These are phyloP conservation scores for Poeciliopsis gracilis DNA, from an alignment of 2,797 vertebrate species.

Conservation along the genomic window DNA sequence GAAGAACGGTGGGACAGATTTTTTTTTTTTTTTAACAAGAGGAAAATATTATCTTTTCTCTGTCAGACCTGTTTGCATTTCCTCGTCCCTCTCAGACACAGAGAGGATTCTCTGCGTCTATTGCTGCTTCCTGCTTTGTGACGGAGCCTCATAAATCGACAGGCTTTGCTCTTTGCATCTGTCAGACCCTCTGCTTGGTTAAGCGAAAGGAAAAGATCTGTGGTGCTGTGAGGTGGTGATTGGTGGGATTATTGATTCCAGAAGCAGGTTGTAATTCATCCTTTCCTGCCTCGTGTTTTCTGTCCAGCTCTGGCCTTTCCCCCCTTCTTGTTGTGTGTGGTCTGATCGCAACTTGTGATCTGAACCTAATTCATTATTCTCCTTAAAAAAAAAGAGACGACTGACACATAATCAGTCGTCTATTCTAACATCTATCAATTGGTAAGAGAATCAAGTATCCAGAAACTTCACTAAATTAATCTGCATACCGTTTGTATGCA, in stretches of 20 bases:
- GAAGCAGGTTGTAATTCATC: constrained; percentile 62
- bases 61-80: constrained; percentile 45
- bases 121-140: constrained; percentile 39
- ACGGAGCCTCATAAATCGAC: constrained; percentile 54
- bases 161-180: constrained; percentile 55
- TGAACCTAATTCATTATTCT: constrained; percentile 18
- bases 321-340: constrained; percentile 7
- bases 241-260: constrained; percentile 71
- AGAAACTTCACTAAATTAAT: too few species aligned
- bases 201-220: constrained; percentile 56
- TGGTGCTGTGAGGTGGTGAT: constrained; percentile 54
- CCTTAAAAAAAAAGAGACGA: too few species aligned
- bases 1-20: constrained; percentile 23
- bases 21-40: constrained; percentile 42
- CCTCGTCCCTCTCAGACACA: constrained; percentile 25
- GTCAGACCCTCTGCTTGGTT: constrained; percentile 55
- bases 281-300: constrained; percentile 46
- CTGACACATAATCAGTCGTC: not conserved
- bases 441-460: not conserved
- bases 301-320: constrained; percentile 23
- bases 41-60: constrained; percentile 32
- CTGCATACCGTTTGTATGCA: too few species aligned
- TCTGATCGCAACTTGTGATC: constrained; percentile 17
- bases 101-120: constrained; percentile 34
- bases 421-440: not conserved